Evolutionary conservation across 2,888 invertebrate genomes (phyloP).

Genomic region (Spicauda simplicius): DNA sequence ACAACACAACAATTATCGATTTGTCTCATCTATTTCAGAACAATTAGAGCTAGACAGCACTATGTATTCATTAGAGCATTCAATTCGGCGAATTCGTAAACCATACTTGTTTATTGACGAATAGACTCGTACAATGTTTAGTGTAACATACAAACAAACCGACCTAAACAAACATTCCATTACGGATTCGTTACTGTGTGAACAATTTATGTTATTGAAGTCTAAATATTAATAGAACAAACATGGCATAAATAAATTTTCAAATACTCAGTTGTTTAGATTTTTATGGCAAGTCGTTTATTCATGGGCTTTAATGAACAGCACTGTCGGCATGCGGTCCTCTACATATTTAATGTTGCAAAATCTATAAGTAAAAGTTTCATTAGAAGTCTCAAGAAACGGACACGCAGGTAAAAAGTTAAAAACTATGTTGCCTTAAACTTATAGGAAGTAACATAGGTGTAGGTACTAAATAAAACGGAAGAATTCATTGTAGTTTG

Average conservation of each 20-base stretch:
- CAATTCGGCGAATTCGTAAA: constrained; percentile 16
- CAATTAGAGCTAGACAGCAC: constrained; percentile 7
- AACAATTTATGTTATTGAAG: neutral
- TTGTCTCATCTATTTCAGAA: constrained; percentile 2
- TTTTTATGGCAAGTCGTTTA: too few species aligned
- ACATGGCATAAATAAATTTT: neutral
- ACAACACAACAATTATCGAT: neutral
- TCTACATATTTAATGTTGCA: too few species aligned
- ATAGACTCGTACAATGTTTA: constrained; percentile 9
- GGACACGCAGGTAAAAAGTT: too few species aligned
- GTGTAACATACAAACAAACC: constrained; percentile 13
- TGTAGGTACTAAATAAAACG: too few species aligned
- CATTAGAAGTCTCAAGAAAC: too few species aligned
- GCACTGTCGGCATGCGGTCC: too few species aligned
- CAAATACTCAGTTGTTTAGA: neutral
- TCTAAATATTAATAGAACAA: constrained; percentile 4
- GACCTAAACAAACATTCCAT: constrained; percentile 17
- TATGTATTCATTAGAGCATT: constrained; percentile 4
- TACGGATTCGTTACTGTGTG: neutral
- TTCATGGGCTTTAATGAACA: too few species aligned
- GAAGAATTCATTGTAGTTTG: too few species aligned
- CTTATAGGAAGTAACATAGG: too few species aligned
- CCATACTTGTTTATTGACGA: constrained; percentile 19
- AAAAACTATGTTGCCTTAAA: too few species aligned
- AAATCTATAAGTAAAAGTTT: too few species aligned